Base-by-base conservation (phyloP, 2,113 vertebrate species). In the Arvicanthis niloticus region DNA sequence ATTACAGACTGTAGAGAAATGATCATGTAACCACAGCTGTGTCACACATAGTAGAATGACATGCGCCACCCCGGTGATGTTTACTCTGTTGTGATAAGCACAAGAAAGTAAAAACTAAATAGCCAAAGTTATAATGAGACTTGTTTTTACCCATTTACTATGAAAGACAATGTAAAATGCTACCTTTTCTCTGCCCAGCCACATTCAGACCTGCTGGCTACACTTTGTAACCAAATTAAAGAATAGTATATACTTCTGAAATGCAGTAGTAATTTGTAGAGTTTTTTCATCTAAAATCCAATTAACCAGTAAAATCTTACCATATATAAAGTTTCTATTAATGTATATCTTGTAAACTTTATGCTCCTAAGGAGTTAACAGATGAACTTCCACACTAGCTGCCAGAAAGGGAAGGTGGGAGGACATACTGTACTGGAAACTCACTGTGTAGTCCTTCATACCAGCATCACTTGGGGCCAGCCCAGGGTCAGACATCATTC, bases 311-410 rank as follows among this genome's bases (percentile, higher is more conserved):
- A 93, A 96, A 96, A 93, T 91, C 51, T 88, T 94, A 77, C 24
- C 84, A 58, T 22, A 76, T 58, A 62, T 22, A 91, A 95, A 91
- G 45, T 84, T 81, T 92, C 42, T 10, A 2, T 12, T 93, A 80
- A 96, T 88, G 80, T 42, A 62, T 80, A 90, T 82, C 95, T 96
- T 89, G 84, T 82, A 96, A 94, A 72, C 77, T 29, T 93, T 95
- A 75, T n/a, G 21, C 51, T 86, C n/a, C 13, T 87, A 95, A 97
- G 42, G 60, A n/a, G 58, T 76, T 68, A 68, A 68, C 34, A 68
- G 31, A 68, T 3, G 31, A 68, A 45, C 15, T 48, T 95, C 87
- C 45, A 92, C 91, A 94, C 93, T 91, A 96, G 5, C 93, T 96
- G 48, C 81, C 58, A 84, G 21, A 60, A 91, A 60, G 56, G 7